Evolutionary conservation across 2,888 invertebrate genomes (phyloP), one percentile per base, ranked within the genome.

Genomic region (Diachrysia chrysitis): DNA sequence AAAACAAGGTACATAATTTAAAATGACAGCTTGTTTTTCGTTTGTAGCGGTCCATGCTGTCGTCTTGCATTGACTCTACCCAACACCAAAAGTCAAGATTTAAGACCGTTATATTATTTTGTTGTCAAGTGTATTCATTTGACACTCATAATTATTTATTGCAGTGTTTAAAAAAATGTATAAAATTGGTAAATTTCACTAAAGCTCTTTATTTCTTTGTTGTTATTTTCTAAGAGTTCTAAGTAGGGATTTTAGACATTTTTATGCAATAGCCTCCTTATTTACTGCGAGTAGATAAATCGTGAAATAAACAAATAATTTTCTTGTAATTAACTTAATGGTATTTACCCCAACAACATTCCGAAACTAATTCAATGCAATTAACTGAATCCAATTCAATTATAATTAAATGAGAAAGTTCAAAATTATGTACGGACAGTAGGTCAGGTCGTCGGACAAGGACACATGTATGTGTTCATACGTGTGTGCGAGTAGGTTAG

Each of bases 391-490:
- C 71, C 55, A 71, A 73, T 32, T 10, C 62, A 60, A 74, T 73
- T 68, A 70, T 63, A 66, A 72, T 71, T 58, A 66, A 78, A 79
- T 66, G 70, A 72, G 82, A 83, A 81, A 83, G 84, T 77, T 79
- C 73, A 67, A 58, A 59, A 46, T 68, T 54, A 46, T 66, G 69
- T 59, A 29, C 51, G 63, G 57, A 21, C 71, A 81, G 71, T 83
- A 67, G 82, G 83, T 82, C 81, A 79, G 62, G 66, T 59, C 63
- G 58, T 14, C 59, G 48, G 68, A 81, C 66, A 79, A 73, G 78
- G 76, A 80, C 66, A 70, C 54, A 42, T 63, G 63, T 72, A 73
- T 63, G 32, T 51, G 58, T 10, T 17, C 17, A 9, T 5, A n/a
- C 7, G 61, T 17, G 60, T 12, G 70, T 42, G 66, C 48, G 82